Conservation (phyloP, 92 coral and sea anemone genomes). For the Plumapathes pennacea region DNA sequence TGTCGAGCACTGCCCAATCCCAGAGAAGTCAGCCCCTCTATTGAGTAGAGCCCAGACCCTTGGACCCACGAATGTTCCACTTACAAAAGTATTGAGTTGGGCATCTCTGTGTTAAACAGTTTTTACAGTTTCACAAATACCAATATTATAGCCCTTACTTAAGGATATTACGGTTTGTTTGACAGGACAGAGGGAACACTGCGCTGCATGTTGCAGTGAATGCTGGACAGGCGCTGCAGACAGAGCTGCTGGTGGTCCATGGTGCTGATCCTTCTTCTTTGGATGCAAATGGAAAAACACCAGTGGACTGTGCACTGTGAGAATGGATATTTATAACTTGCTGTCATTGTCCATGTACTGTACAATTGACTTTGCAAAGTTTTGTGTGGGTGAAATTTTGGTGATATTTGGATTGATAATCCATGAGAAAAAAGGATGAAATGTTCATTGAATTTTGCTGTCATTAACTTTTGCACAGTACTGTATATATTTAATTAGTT, state of each 20-base stretch:
- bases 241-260: constrained; percentile 91
- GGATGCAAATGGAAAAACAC: constrained; percentile 87
- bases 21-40: too few relatives aligned
- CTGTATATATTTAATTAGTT: too few relatives aligned
- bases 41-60: too few relatives aligned
- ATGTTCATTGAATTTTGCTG: too few relatives aligned
- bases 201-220: constrained; percentile 96
- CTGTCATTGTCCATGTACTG: background rate
- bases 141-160: background rate
- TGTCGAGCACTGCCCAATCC: too few relatives aligned
- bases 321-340: constrained; percentile 7
- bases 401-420: too few relatives aligned
- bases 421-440: too few relatives aligned
- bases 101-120: too few relatives aligned
- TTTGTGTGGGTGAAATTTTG: background rate
- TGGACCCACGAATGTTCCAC: too few relatives aligned
- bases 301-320: constrained; percentile 92
- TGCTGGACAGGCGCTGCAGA: constrained; percentile 93
- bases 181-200: constrained; percentile 91
- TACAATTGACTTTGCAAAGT: too few relatives aligned
- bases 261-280: constrained; percentile 93
- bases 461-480: too few relatives aligned
- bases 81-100: too few relatives aligned
- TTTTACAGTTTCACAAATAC: background rate
- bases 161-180: background rate